Percentiles rank a stretch among this genome's conserved stretches.
phyloP scores from a whole-genome alignment of 1,140 invertebrate genomes.

The Drosophila hydei region DNA sequence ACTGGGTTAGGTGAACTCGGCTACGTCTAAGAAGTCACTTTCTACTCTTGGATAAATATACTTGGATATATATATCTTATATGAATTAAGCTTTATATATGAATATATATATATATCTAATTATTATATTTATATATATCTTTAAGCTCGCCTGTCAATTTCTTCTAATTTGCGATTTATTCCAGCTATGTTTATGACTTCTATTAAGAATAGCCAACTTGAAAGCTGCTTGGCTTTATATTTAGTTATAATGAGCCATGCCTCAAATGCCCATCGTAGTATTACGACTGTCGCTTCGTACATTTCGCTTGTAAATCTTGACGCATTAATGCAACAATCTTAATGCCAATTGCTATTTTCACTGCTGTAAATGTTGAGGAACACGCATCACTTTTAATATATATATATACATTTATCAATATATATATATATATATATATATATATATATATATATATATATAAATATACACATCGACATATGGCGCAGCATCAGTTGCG shows the following conservation, averaged over 20 bases:
- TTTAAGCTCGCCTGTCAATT: neutral
- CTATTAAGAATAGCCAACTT: no score
- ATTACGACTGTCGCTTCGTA: neutral
- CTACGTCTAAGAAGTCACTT: no score
- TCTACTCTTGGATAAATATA: no score
- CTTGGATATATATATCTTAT: no score
- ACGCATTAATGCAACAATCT: conserved; percentile 67
- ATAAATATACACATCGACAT: conserved; percentile 21
- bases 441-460: neutral
- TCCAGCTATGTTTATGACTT: no score
- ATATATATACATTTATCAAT: neutral
- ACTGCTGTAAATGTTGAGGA: conserved; percentile 51
- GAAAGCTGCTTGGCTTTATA: no score
- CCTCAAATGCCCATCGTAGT: neutral
- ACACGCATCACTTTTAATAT: conserved; percentile 1
- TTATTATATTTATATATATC: no score
- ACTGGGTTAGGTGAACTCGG: no score
- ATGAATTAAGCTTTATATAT: no score
- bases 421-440: neutral
- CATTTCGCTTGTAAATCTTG: conserved; percentile 73
- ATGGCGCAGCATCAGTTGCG: conserved; percentile 20
- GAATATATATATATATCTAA: no score
- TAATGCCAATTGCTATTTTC: conserved; percentile 48
- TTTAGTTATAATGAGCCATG: conserved; percentile 35
- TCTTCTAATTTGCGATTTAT: neutral